A percentile compares a stretch with the other conserved stretches of the same genome.
phyloP scores from a whole-genome alignment of 2,797 vertebrate species.

The Galaxias olidus region DNA sequence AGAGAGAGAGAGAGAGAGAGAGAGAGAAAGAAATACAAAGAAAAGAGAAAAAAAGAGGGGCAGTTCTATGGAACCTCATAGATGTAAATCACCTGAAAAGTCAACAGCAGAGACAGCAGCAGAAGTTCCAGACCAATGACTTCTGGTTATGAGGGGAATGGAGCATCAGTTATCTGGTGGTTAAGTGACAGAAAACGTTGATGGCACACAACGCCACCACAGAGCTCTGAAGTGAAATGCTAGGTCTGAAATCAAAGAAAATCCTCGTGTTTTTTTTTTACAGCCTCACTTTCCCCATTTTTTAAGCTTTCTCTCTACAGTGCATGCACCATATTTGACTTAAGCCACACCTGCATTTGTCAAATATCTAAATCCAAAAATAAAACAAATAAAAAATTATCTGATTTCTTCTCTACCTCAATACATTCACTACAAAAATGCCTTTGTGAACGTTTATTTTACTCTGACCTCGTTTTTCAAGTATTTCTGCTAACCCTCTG shows the following conservation, averaged over 20 bases:
- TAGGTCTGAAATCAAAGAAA: slow-evolving; percentile 75
- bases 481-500: not conserved
- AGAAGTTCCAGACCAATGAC: slow-evolving; percentile 75
- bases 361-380: too few species aligned
- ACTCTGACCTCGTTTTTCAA: too few species aligned
- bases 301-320: slow-evolving; percentile 50
- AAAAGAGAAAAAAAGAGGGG: not conserved
- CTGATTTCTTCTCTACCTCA: too few species aligned
- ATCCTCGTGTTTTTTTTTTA: slow-evolving; percentile 58
- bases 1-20: slow-evolving; percentile 12
- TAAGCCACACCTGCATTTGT: not conserved
- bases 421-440: too few species aligned
- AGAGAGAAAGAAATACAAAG: slow-evolving; percentile 33
- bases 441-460: too few species aligned
- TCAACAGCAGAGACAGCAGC: slow-evolving; percentile 70
- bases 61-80: slow-evolving; percentile 49
- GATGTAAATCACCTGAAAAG: slow-evolving; percentile 77
- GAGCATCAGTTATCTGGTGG: slow-evolving; percentile 77
- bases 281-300: slow-evolving; percentile 49
- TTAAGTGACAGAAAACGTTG: slow-evolving; percentile 77
- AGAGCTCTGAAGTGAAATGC: slow-evolving; percentile 63
- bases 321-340: slow-evolving; percentile 21
- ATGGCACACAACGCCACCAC: slow-evolving; percentile 72
- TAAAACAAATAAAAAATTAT: too few species aligned
- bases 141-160: slow-evolving; percentile 76